Base-by-base conservation (phyloP, 2,113 vertebrate genomes). In the Potamarius usumacintae region DNA sequence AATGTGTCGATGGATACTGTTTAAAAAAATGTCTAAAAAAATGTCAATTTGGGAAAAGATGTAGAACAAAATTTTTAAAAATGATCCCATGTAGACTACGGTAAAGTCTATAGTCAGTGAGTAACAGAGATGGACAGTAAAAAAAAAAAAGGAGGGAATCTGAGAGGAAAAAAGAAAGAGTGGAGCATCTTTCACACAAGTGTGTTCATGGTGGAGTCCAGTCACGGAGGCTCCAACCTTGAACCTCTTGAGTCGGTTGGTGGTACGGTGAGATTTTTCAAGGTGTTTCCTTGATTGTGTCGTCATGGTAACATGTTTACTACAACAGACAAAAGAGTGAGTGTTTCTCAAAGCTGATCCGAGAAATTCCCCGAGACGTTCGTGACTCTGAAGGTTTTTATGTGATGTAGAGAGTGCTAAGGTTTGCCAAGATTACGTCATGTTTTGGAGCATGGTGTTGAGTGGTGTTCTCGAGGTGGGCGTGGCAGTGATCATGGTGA, bases 211-310 rank as follows among this genome's bases (percentile, higher is more conserved):
- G 58, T 63, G 27, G 57, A 55, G 65, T 34, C 84, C 79, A 80
- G 78, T 86, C 89, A 74, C 69, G 20, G 82, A 69, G 58, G 30
- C 85, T 88, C 48, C 34, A 62, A 89, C 83, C 82, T 83, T 20
- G 52, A 71, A 86, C 86, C 78, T 42, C 52, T 22, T 10, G 14
- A 80, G 53, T 55, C 14, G 7, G 25, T 18, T 15, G 30, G 57
- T 42, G 27, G 7, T 60, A 60, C 4, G 18, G 18, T 81, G 22
- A 0, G 15, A 60, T 42, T 11, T 81, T 81, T 22, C 9, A 1
- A 42, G 30, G 57, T 81, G 79, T 30, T 81, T 82, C 7, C 79
- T 48, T 62, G 79, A 62, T 82, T 62, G 20, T 7, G 52, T 48
- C 27, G n/a, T 34, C 62, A 53, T 50, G 25, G 48, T 63, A 57